Base-by-base conservation (phyloP, 1,140 invertebrate genomes). In the Drosophila sulfurigaster region DNA sequence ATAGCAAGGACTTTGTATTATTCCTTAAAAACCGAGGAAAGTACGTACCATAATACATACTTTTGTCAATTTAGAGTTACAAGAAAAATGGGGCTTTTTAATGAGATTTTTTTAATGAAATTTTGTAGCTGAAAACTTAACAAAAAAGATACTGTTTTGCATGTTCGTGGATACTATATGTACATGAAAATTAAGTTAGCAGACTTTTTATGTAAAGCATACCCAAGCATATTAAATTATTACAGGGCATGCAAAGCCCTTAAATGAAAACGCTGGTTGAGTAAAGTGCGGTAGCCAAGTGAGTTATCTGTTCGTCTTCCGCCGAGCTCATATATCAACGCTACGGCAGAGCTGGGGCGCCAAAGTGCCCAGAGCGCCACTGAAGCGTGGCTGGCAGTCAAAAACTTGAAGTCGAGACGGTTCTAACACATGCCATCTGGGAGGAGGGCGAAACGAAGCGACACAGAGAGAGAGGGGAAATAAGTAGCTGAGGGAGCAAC, bases 251-350 rank as follows among this genome's bases (percentile, higher is more conserved):
- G 13, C 13, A 7, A 38, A 38, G 35, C 35, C 35, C 10, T 38
- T 16, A 10, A 38, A 16, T 32, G 16, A 41, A 58, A 13, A 15
- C 25, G 7, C 20, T 25, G 16, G 59, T 76, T 71, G 48, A 52
- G 48, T 70, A 69, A 69, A 66, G 35, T 78, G 75, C 63, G 77
- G 82, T 86, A 82, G 78, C 64, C 64, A 88, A 88, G 79, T 79
- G 80, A 88, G 83, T 88, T 82, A 82, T 78, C 69, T 69, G 51
- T 73, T 54, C 75, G 73, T 63, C 75, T 79, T 64, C 69, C 57
- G 62, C 38, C 57, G 83, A 87, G 71, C 83, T 78, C 85, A 70
- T 87, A 87, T 82, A 82, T 88, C 74, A 81, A 59, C 63, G 49
- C 38, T 73, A 46, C 59, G 66, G 52, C 73, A 71, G 46, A 7